A percentile compares a stretch with the other conserved stretches of the same genome.
These are phyloP conservation scores for Sinonovacula constricta DNA, from an alignment of 1,140 invertebrate genomes.

Conservation along the genomic window DNA sequence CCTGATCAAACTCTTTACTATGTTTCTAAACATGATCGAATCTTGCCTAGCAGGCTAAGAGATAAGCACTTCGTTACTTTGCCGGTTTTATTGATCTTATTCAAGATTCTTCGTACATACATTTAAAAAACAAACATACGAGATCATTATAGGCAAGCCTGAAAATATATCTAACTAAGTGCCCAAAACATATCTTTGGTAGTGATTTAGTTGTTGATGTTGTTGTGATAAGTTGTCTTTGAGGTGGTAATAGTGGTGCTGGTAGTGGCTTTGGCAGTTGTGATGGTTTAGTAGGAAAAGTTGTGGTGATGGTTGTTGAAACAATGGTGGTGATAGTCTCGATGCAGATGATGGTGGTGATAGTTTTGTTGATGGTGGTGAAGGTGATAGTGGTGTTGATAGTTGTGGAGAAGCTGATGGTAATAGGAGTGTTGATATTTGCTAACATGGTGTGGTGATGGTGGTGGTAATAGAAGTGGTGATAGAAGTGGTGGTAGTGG, in stretches of 20 bases:
- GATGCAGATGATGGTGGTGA: background rate
- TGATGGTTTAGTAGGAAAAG: background rate
- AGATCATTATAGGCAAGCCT: too few relatives aligned
- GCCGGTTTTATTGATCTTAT: too few relatives aligned
- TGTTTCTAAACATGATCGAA: too few relatives aligned
- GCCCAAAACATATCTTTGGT: too few relatives aligned
- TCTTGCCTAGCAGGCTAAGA: too few relatives aligned
- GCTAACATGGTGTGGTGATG: too few relatives aligned
- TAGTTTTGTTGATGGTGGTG: background rate
- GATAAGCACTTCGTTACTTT: too few relatives aligned
- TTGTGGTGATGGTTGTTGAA: background rate
- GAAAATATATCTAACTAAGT: too few relatives aligned
- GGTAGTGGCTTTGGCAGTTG: background rate
- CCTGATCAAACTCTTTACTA: too few relatives aligned
- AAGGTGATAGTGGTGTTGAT: slow-evolving; percentile 5
- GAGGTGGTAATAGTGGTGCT: background rate
- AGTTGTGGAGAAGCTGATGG: background rate
- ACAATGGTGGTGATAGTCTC: background rate
- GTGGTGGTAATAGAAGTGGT: slow-evolving; percentile 10
- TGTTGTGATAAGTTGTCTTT: background rate
- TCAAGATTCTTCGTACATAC: too few relatives aligned
- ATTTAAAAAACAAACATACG: too few relatives aligned
- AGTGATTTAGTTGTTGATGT: background rate
- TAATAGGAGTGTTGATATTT: slow-evolving; percentile 5
- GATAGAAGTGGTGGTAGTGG: background rate